phyloP scores from a whole-genome alignment of 2,888 invertebrate species.

The Cataglyphis albicans region DNA sequence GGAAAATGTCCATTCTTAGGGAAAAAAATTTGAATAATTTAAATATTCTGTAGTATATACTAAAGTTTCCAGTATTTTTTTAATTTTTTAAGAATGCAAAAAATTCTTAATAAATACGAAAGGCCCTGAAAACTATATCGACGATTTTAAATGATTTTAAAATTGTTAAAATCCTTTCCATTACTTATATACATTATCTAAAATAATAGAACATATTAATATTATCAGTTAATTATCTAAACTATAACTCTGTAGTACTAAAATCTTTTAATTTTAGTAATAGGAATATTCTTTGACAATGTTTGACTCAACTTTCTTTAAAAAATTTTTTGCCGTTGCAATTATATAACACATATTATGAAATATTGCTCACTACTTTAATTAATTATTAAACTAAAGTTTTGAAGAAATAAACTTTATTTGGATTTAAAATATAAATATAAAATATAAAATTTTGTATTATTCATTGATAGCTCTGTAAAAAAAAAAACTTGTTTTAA shows the following conservation, averaged over 20 bases:
- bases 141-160: background rate
- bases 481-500: conserved; percentile 9
- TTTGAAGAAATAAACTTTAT: background rate
- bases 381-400: conserved; percentile 5
- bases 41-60: background rate
- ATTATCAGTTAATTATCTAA: background rate
- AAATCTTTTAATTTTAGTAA: background rate
- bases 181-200: background rate
- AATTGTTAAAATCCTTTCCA: background rate
- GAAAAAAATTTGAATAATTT: conserved; percentile 39
- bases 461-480: background rate
- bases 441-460: background rate
- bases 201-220: background rate
- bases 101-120: background rate
- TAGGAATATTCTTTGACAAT: background rate
- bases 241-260: background rate
- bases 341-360: conserved; percentile 17
- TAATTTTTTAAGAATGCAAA: background rate
- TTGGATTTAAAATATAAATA: background rate
- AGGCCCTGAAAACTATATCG: background rate
- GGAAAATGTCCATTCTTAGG: conserved; percentile 20
- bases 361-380: background rate
- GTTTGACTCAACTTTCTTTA: background rate
- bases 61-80: background rate
- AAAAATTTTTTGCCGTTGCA: background rate